A percentile compares a stretch with the other conserved stretches of the same genome.
Conservation (phyloP, 2,888 invertebrate genomes). For the Heliconius ismenius region DNA sequence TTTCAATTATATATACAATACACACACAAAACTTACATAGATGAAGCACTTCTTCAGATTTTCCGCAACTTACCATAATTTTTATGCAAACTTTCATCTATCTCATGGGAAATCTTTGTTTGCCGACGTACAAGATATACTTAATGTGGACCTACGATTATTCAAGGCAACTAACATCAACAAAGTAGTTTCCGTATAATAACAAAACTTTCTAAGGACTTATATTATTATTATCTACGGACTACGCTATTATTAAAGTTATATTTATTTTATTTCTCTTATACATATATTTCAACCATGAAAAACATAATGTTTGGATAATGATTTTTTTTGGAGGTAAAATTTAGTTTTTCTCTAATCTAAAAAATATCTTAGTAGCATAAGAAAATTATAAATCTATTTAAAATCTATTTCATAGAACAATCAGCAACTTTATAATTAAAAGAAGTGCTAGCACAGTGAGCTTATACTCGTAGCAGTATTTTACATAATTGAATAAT, state of each 20-base stretch:
- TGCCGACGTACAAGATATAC: neutral
- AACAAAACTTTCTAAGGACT: constrained; percentile 13
- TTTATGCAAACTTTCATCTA: constrained; percentile 5
- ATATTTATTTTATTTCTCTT: neutral
- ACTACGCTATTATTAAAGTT: neutral
- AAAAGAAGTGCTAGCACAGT: constrained; percentile 1
- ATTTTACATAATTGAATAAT: constrained; percentile 28
- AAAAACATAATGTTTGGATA: too few species aligned
- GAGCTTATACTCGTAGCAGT: neutral
- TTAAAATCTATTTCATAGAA: neutral
- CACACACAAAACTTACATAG: too few species aligned
- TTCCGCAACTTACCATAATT: neutral
- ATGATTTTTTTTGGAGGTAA: too few species aligned
- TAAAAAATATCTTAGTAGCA: neutral
- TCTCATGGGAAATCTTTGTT: constrained; percentile 1
- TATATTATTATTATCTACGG: neutral
- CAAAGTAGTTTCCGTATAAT: constrained; percentile 12
- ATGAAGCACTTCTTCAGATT: neutral
- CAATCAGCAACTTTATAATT: neutral
- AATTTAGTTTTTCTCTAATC: too few species aligned
- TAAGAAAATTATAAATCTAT: neutral
- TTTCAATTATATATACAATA: too few species aligned
- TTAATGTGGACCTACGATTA: constrained; percentile 5
- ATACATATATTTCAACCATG: too few species aligned
- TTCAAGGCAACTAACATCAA: neutral